These are phyloP conservation scores for Pipa parva DNA, from an alignment of 2,113 vertebrate species.

Conservation along the genomic window DNA sequence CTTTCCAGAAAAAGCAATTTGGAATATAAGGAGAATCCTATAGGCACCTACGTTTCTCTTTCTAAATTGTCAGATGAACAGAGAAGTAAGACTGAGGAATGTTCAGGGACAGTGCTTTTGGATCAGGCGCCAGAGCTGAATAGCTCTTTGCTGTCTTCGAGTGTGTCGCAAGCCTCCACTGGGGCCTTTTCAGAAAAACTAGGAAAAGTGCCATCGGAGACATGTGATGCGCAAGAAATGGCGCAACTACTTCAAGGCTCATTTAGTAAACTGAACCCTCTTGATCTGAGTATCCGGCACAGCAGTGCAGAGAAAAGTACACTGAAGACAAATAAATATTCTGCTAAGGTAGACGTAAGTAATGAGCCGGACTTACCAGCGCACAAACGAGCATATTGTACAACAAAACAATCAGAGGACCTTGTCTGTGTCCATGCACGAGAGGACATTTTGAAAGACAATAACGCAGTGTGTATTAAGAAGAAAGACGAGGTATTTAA, in stretches of 20 bases:
- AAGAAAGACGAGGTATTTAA: background rate
- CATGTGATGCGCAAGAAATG: slow-evolving; percentile 24
- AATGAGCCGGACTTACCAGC: background rate
- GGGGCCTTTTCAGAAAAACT: slow-evolving; percentile 33
- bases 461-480: background rate
- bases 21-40: too few relatives aligned
- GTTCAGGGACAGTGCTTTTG: rapidly evolving
- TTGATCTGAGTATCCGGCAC: background rate
- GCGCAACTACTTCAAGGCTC: slow-evolving; percentile 38
- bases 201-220: background rate
- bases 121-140: rapidly evolving
- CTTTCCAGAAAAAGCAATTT: too few relatives aligned
- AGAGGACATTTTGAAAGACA: background rate
- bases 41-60: background rate
- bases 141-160: background rate
- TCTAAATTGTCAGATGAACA: background rate
- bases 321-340: slow-evolving; percentile 5
- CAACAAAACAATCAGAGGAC: background rate
- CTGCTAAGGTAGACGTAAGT: background rate
- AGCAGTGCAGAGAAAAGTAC: background rate
- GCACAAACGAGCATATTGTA: too few relatives aligned
- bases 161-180: background rate
- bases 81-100: background rate
- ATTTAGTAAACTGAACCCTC: slow-evolving; percentile 32
- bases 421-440: background rate